Conservation (phyloP, 2,797 vertebrate genomes). For the Anolis apletophallus region DNA sequence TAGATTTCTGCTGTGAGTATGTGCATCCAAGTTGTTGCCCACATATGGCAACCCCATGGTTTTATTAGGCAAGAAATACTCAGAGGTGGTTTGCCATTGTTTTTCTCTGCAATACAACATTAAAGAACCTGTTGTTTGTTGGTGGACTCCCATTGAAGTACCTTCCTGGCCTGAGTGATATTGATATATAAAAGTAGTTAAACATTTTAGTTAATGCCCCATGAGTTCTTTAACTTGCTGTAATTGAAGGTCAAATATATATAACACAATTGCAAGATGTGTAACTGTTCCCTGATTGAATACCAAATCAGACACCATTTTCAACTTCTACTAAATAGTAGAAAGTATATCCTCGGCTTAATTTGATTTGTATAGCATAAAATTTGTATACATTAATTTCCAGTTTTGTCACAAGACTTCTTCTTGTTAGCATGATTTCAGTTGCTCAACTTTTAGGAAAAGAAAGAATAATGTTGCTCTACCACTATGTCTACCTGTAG, state of each 20-base stretch:
- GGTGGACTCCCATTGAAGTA: too few species aligned
- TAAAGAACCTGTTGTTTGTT: too few species aligned
- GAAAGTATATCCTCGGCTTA: background rate
- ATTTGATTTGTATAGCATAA: background rate
- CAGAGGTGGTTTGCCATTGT: too few species aligned
- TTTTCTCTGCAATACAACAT: too few species aligned
- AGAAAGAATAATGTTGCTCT: background rate
- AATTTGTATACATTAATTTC: background rate
- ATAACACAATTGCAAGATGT: background rate
- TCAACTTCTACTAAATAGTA: background rate
- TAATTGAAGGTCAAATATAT: background rate
- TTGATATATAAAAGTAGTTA: background rate
- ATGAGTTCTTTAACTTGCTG: background rate
- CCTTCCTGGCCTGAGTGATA: too few species aligned
- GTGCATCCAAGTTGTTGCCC: too few species aligned
- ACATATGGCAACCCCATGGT: too few species aligned
- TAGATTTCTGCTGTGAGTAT: background rate
- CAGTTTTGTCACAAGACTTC: background rate
- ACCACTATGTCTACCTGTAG: conserved; percentile 85
- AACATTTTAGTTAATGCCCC: background rate
- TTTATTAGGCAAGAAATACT: too few species aligned
- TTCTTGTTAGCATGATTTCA: background rate
- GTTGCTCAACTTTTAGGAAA: background rate
- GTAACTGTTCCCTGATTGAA: background rate
- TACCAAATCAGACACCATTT: background rate